Conservation (phyloP, 2,113 vertebrate genomes). For the Rallus limicola region DNA sequence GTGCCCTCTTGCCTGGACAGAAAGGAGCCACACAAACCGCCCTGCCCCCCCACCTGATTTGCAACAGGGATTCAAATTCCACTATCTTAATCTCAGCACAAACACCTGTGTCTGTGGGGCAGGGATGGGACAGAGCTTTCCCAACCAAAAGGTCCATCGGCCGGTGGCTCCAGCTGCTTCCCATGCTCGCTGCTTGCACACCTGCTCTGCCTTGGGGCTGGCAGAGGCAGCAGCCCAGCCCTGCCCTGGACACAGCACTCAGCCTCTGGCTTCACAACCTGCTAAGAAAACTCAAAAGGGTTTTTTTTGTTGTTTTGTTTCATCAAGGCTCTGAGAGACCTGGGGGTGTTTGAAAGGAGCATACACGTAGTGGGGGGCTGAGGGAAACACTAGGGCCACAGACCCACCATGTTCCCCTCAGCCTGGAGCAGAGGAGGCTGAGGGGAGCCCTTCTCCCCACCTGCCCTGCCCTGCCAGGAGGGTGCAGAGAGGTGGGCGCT, state of each 20-base stretch:
- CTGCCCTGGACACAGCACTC: neutral
- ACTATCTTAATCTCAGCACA: neutral
- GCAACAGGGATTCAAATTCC: neutral
- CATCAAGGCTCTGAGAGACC: neutral
- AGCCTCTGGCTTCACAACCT: neutral
- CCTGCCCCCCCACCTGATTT: neutral
- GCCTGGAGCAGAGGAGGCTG: too few relatives aligned
- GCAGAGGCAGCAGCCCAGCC: neutral
- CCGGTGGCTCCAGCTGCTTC: fast-evolving
- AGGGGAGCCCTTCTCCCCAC: too few relatives aligned
- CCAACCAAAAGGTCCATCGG: neutral
- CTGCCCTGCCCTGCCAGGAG: too few relatives aligned
- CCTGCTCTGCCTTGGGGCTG: fast-evolving
- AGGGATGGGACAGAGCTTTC: neutral
- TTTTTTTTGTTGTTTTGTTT: neutral
- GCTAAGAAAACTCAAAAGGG: neutral
- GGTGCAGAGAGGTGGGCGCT: too few relatives aligned
- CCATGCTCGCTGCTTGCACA: neutral
- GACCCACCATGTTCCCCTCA: neutral
- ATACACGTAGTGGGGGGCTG: fast-evolving
- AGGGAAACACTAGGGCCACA: neutral
- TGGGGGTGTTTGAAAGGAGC: neutral
- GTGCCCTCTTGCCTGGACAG: neutral
- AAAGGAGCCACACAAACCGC: neutral
- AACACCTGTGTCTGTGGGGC: neutral